Evolutionary conservation across 2,888 invertebrate species (phyloP).

Genomic region (Plebejus argus): DNA sequence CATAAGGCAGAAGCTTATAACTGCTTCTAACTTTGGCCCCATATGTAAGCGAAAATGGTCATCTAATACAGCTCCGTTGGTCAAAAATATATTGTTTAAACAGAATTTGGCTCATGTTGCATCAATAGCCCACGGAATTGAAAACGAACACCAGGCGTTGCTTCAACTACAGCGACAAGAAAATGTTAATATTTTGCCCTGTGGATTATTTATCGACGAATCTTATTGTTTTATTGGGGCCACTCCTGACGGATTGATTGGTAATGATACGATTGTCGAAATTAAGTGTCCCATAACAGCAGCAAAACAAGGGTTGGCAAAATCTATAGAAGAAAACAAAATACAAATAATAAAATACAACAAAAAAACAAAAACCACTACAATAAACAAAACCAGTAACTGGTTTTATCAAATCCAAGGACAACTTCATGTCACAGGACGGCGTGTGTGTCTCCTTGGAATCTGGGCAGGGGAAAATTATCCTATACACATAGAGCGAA

Average conservation of each 20-base stretch:
- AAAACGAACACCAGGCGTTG: too few species aligned
- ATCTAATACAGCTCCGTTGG: constrained; percentile 35
- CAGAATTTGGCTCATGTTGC: constrained; percentile 39
- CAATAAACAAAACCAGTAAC: constrained; percentile 34
- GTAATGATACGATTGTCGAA: constrained; percentile 41
- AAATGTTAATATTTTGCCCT: constrained; percentile 37
- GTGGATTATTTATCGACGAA: constrained; percentile 43
- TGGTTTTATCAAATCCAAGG: constrained; percentile 39
- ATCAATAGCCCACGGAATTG: constrained; percentile 30
- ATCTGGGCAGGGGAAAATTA: constrained; percentile 36
- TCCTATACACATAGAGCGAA: constrained; percentile 30
- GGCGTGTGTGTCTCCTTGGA: constrained; percentile 34
- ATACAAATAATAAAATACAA: constrained; percentile 32
- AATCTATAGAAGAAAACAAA: constrained; percentile 36
- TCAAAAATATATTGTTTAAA: constrained; percentile 43
- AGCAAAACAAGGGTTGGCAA: constrained; percentile 33
- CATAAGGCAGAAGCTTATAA: constrained; percentile 38
- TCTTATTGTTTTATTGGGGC: constrained; percentile 40
- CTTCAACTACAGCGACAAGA: constrained; percentile 31
- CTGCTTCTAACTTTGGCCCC: constrained; percentile 39
- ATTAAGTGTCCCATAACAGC: constrained; percentile 41
- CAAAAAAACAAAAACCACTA: constrained; percentile 4
- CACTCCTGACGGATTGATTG: constrained; percentile 41
- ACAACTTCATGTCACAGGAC: constrained; percentile 36
- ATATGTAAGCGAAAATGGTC: constrained; percentile 19